Percentiles rank a stretch among this genome's conserved stretches.
Evolutionary conservation across 2,888 invertebrate genomes (phyloP).

Genomic region (Barypeithes pellucidus): DNA sequence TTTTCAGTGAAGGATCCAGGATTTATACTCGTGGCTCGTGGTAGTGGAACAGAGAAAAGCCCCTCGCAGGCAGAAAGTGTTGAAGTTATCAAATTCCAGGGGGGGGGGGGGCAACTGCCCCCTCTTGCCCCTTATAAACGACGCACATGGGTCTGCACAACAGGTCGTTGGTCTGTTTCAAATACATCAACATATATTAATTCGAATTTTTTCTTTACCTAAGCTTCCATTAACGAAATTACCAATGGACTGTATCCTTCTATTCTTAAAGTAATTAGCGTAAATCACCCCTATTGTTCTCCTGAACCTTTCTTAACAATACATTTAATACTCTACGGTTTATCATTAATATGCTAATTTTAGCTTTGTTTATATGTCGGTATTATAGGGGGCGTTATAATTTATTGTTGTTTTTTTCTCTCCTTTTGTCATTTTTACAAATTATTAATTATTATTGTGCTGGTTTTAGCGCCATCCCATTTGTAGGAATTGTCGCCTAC

Average conservation of each 20-base stretch:
- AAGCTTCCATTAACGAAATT: constrained; percentile 1
- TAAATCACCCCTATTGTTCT: constrained; percentile 27
- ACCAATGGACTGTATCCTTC: constrained; percentile 12
- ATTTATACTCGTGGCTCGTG: too few species aligned
- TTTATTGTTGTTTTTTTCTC: constrained; percentile 10
- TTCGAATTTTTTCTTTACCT: background rate
- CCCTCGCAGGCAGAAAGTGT: too few species aligned
- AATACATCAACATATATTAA: background rate
- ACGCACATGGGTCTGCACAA: too few species aligned
- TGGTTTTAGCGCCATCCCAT: constrained; percentile 15
- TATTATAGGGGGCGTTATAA: constrained; percentile 22
- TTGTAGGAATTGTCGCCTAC: constrained; percentile 1
- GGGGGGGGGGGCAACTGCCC: too few species aligned
- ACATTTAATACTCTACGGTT: constrained; percentile 25
- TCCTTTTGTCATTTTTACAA: background rate
- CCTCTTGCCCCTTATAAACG: too few species aligned
- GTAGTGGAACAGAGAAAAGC: too few species aligned
- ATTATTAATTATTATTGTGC: constrained; percentile 25
- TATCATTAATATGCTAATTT: constrained; percentile 33
- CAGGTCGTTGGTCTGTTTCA: too few species aligned
- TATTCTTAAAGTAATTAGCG: constrained; percentile 27
- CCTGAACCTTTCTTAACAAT: constrained; percentile 8
- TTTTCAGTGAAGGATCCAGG: too few species aligned
- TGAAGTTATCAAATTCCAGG: too few species aligned
- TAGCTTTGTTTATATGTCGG: constrained; percentile 10